These are phyloP conservation scores for Phoeniculus purpureus DNA, from an alignment of 2,797 vertebrate genomes.

Conservation along the genomic window DNA sequence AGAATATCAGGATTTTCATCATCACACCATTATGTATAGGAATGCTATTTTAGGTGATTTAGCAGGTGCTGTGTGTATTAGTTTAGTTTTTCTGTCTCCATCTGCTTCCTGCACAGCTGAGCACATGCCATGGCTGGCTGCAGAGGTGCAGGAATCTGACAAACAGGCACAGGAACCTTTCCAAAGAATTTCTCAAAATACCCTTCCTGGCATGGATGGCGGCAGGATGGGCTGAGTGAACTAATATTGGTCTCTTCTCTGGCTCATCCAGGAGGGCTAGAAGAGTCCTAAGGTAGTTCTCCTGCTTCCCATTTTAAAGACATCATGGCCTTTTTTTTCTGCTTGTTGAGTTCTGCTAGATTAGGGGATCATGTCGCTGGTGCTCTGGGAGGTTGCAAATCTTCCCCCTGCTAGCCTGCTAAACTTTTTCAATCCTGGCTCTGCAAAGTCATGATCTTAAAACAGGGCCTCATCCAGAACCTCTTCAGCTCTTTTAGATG, in stretches of 20 bases:
- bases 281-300: neutral
- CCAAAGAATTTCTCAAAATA: slow-evolving; percentile 37
- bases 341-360: neutral
- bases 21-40: neutral
- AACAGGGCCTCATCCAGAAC: neutral
- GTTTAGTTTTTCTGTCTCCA: slow-evolving; percentile 31
- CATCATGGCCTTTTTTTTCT: neutral
- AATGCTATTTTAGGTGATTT: slow-evolving; percentile 23
- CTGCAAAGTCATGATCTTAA: slow-evolving; percentile 5
- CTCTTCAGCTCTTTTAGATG: neutral
- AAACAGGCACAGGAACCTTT: neutral
- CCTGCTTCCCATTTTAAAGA: neutral
- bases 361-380: accelerated
- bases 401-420: neutral
- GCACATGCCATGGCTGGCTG: neutral
- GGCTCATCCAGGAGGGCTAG: neutral
- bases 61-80: slow-evolving; percentile 23
- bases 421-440: neutral
- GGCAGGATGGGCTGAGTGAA: neutral
- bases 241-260: neutral
- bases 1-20: neutral
- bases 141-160: neutral
- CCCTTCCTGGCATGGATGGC: neutral
- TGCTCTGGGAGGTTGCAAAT: neutral
- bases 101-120: slow-evolving; percentile 55